Base-by-base conservation (phyloP, 1,140 invertebrate genomes). In the Dolichoris vasculosae region DNA sequence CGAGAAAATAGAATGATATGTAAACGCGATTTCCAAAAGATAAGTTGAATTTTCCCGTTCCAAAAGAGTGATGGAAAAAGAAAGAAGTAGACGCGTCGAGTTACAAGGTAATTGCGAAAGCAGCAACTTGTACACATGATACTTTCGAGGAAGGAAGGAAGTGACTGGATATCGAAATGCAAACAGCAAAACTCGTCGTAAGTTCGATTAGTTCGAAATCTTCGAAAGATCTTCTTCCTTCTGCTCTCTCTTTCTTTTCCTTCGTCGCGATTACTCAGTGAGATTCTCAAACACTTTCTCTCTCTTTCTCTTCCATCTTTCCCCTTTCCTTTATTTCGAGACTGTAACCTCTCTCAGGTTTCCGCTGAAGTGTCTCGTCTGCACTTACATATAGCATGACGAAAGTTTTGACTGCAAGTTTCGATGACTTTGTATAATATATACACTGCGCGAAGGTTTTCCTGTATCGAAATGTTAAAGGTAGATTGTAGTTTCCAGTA, bases 151-250 rank as follows among this genome's bases (percentile, higher is more conserved):
- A 85, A 83, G 51, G 83, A 82, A 88, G 86, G 86, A 90, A 88
- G 87, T 89, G 83, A 86, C 87, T 88, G 67, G 87, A 89, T 88
- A 90, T 91, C 88, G 90, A 88, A 91, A 91, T 90, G 89, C 89
- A 90, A 91, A 90, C 89, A 89, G 88, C 88, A 87, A 88, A 86
- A 32, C 76, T 69, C n/a, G 8, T 63, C 87, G 84, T 51, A 86
- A 90, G 87, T 90, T 89, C 89, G 88, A 90, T 90, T 89, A 89
- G 87, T 85, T 87, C 40, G 64, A 81, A 81, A 85, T 85, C 84
- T 85, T 81, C 15, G 35, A 17, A 20, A 71, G 46, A 26, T 20
- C 3, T 51, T 64, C 51, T 26, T 6, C 30, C 17, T 23, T n/a
- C 23, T 26, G 38, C 69, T 20, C 35, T 32, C 51, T 76, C 35